Evolutionary conservation across 2,888 invertebrate species (phyloP).

Genomic region (Coelinius sp.): DNA sequence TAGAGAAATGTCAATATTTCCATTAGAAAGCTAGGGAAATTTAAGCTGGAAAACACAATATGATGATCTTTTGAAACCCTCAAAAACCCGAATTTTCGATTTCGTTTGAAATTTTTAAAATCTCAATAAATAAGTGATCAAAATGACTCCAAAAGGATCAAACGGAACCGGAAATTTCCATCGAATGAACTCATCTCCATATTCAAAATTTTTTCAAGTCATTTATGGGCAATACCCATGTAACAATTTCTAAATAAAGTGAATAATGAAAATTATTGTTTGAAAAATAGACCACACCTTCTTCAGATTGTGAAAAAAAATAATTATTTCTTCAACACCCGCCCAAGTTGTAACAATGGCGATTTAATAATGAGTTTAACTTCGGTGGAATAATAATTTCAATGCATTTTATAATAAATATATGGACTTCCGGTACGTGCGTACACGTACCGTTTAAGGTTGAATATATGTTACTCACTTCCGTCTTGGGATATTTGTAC

Average conservation of each 20-base stretch:
- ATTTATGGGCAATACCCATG: neutral
- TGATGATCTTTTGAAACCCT: no score
- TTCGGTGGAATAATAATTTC: constrained; percentile 23
- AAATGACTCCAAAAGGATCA: constrained; percentile 9
- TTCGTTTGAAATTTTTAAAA: neutral
- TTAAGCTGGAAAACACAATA: no score
- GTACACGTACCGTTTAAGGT: constrained; percentile 35
- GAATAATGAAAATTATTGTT: neutral
- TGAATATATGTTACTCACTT: constrained; percentile 52
- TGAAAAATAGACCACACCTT: constrained; percentile 22
- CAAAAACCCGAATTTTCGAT: no score
- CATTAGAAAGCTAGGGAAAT: no score
- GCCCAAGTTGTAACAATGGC: constrained; percentile 30
- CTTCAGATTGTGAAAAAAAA: constrained; percentile 2
- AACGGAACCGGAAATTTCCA: neutral
- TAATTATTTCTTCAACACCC: neutral
- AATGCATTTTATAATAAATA: constrained; percentile 31
- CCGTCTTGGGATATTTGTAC: constrained; percentile 67
- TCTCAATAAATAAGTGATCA: neutral
- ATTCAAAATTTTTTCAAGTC: neutral
- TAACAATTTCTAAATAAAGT: neutral
- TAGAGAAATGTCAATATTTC: neutral
- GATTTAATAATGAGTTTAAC: constrained; percentile 26
- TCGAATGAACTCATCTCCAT: neutral
- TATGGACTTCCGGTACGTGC: constrained; percentile 41